Percentiles rank a stretch among this genome's conserved stretches.
Evolutionary conservation across 1,140 invertebrate genomes (phyloP).

Genomic region (Heliconius nattereri): DNA sequence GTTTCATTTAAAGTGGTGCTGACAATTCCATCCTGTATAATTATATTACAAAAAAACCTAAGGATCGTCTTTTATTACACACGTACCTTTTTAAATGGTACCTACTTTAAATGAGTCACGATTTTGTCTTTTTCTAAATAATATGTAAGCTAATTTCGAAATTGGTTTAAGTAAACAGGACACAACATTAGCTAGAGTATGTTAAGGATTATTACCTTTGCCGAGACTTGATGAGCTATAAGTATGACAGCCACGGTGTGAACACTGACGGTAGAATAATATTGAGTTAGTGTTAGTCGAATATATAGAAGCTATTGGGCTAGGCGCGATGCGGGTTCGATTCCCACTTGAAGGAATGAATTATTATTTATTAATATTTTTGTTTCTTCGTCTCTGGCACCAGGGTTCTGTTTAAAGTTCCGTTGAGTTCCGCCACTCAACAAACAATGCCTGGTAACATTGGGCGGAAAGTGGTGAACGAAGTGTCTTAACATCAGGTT

Average conservation of each 20-base stretch:
- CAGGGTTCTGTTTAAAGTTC: too few species aligned
- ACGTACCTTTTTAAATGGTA: not conserved
- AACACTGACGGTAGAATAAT: not conserved
- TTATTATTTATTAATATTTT: too few species aligned
- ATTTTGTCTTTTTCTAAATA: not conserved
- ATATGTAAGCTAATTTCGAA: conserved; percentile 24
- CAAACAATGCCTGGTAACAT: too few species aligned
- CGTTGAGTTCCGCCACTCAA: too few species aligned
- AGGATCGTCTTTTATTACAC: not conserved
- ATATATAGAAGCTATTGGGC: not conserved
- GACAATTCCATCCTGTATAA: too few species aligned
- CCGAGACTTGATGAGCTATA: conserved; percentile 30
- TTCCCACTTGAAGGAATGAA: too few species aligned
- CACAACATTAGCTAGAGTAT: conserved; percentile 26
- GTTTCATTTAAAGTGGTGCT: too few species aligned
- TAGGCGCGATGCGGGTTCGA: too few species aligned
- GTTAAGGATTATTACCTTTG: conserved; percentile 33
- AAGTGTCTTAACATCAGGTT: too few species aligned
- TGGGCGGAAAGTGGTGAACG: too few species aligned
- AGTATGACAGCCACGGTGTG: conserved; percentile 31
- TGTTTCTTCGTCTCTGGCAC: too few species aligned
- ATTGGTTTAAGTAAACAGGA: conserved; percentile 35
- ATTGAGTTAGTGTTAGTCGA: not conserved
- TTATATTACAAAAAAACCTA: too few species aligned
- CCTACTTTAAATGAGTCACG: not conserved